A percentile compares a stretch with the other conserved stretches of the same genome.
Conservation (phyloP, 2,888 invertebrate species). For the Mythimna albipuncta region DNA sequence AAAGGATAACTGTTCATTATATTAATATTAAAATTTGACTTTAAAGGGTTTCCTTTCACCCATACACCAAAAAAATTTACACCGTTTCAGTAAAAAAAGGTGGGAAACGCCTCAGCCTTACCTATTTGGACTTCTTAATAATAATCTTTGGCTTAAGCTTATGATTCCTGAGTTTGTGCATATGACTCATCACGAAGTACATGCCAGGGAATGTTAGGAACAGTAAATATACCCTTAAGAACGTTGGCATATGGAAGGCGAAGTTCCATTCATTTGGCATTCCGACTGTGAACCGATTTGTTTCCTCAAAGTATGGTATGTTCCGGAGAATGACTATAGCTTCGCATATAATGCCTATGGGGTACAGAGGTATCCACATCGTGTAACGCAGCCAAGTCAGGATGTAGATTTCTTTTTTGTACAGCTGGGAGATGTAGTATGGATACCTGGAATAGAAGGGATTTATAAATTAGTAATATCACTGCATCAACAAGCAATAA, state of each 20-base stretch:
- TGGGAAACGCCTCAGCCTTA: conserved; percentile 23
- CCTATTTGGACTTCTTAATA: conserved; percentile 84
- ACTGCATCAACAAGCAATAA: no score
- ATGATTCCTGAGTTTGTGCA: conserved; percentile 94
- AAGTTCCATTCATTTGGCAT: conserved; percentile 97
- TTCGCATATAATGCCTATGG: conserved; percentile 97
- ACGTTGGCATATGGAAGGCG: conserved; percentile 95
- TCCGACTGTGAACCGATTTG: conserved; percentile 93
- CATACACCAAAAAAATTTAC: conserved; percentile 2
- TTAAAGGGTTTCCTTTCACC: background rate
- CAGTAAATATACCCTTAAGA: conserved; percentile 94
- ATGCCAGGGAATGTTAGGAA: conserved; percentile 94
- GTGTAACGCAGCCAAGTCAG: conserved; percentile 98
- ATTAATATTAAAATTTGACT: conserved; percentile 23
- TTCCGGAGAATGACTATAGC: conserved; percentile 95
- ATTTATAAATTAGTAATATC: background rate
- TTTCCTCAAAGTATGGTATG: conserved; percentile 97
- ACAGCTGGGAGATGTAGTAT: conserved; percentile 96
- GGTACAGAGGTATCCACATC: conserved; percentile 98
- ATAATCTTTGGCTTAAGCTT: conserved; percentile 91
- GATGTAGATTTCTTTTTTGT: conserved; percentile 93
- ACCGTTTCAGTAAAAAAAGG: conserved; percentile 20
- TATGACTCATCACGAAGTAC: conserved; percentile 95
- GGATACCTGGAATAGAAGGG: conserved; percentile 93
- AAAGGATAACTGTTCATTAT: conserved; percentile 16